phyloP scores from a whole-genome alignment of 64 coral and sea anemone species.

The Pocillopora verrucosa region DNA sequence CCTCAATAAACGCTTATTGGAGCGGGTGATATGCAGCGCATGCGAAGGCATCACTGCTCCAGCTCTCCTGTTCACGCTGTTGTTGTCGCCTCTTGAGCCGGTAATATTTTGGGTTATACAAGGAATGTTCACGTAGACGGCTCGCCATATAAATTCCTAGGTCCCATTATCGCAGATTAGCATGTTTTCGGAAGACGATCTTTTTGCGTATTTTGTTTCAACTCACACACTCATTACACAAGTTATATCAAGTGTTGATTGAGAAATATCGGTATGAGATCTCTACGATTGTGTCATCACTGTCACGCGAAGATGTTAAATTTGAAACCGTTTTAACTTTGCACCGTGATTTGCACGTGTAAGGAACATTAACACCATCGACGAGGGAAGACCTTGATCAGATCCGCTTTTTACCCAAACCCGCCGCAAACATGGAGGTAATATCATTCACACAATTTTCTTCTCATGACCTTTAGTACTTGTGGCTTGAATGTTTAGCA shows the following conservation, averaged over 20 bases:
- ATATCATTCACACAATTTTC: neutral
- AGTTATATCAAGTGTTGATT: neutral
- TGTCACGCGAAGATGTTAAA: neutral
- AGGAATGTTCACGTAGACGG: slow-evolving; percentile 21
- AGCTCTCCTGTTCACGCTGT: neutral
- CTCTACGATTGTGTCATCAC: too few species aligned
- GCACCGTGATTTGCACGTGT: neutral
- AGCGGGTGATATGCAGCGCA: neutral
- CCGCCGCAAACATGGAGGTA: neutral
- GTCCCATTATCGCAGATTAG: slow-evolving; percentile 8
- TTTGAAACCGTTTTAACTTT: neutral
- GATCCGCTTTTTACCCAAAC: neutral
- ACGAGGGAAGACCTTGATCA: neutral
- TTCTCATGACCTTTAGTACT: neutral
- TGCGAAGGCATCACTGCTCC: neutral
- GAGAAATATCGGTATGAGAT: neutral
- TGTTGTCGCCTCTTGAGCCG: neutral
- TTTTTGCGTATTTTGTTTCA: neutral
- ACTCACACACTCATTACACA: neutral
- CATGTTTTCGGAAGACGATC: slow-evolving; percentile 7
- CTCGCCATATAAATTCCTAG: neutral
- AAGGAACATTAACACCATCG: neutral
- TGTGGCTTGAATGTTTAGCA: neutral
- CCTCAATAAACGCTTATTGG: slow-evolving; percentile 8
- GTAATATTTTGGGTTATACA: neutral